A percentile compares a stretch with the other conserved stretches of the same genome.
phyloP scores from a whole-genome alignment of 2,113 vertebrate species.

The Gila orcuttii region DNA sequence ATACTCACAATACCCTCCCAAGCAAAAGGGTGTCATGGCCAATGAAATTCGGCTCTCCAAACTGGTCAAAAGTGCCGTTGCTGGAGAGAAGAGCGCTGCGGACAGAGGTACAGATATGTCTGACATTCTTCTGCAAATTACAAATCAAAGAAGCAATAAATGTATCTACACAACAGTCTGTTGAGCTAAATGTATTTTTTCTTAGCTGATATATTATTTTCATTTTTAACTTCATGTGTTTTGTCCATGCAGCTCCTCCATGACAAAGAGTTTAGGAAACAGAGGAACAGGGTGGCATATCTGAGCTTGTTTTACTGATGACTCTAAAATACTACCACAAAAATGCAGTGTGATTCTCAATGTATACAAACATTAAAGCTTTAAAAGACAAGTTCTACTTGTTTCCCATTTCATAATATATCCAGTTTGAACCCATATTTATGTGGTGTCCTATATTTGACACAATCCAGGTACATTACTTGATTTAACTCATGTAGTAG shows the following conservation, averaged over 20 bases:
- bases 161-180: not conserved
- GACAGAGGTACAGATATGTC: slow-evolving; percentile 69
- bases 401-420: not conserved
- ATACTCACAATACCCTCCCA: slow-evolving; percentile 55
- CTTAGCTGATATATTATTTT: not conserved
- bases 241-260: slow-evolving; percentile 71
- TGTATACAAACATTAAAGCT: slow-evolving; percentile 1
- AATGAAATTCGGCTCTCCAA: slow-evolving; percentile 85
- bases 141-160: not conserved
- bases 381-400: not conserved
- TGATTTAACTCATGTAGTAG: not conserved
- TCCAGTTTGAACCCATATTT: not conserved
- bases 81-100: slow-evolving; percentile 74
- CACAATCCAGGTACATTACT: not conserved
- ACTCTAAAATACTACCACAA: not conserved
- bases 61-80: slow-evolving; percentile 78
- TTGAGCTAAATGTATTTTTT: not conserved
- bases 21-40: slow-evolving; percentile 82
- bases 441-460: not conserved
- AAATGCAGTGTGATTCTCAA: not conserved
- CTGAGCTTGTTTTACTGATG: slow-evolving; percentile 68
- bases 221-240: not conserved
- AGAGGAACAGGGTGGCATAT: slow-evolving; percentile 77
- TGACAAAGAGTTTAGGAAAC: slow-evolving; percentile 77
- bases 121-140: not conserved